Evolutionary conservation across 2,797 vertebrate species (phyloP), one percentile per base, ranked within the genome.

Genomic region (Paramormyrops hopkinsi): DNA sequence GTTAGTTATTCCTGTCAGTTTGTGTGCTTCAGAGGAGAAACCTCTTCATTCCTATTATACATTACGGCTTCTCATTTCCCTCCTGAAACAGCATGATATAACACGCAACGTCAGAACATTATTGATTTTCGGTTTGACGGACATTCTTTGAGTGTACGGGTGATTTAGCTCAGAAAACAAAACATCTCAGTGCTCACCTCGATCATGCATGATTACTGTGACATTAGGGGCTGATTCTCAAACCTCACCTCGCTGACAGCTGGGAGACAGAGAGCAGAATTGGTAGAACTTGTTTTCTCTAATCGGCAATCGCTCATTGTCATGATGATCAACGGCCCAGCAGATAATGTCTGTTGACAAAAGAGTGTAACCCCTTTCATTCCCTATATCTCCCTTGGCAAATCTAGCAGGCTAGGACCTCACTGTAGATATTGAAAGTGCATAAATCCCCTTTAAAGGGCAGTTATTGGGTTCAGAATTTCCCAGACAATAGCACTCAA

Each of bases 381-480:
- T 95, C 94, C 90, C 92, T 92, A 92, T 95, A 95, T 97, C 95
- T 96, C 94, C 96, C 96, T 96, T 94, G 96, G 92, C 88, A 93
- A 93, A 95, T 95, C 93, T 91, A 89, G 91, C 91, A 92, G 93
- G 92, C 92, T 91, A 94, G 95, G 95, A 91, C 92, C 95, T 95
- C 95, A 95, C 93, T 90, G 53, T 85, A 3, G 17, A 91, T 93
- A 96, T 96, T 92, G 96, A 95, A 94, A 87, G 92, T 92, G 92
- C 95, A 95, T 96, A 94, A 95, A 95, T 96, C 95, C 96, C 93
- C 17, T 88, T 93, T 94, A 95, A 94, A 94, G 94, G 93, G 91
- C 92, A 92, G 93, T 94, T 93, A 94, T 94, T 92, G 86, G 88
- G 91, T 90, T 94, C 93, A 93, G 91, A 94, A 94, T 93, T 90